Evolutionary conservation across 1,140 invertebrate genomes (phyloP).

Genomic region (Frieseomelitta varia): DNA sequence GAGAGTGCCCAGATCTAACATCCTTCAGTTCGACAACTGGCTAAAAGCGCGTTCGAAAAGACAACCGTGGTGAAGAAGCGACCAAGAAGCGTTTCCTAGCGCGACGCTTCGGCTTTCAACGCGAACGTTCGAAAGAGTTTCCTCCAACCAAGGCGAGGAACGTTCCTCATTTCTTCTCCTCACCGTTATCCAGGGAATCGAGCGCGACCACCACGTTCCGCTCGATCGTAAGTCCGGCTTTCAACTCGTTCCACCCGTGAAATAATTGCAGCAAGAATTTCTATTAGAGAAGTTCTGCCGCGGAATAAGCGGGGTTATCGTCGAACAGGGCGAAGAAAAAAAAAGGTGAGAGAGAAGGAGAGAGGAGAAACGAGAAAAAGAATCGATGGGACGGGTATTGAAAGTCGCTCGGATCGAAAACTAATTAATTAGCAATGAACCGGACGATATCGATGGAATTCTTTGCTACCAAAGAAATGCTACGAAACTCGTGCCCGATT

Average conservation of each 20-base stretch:
- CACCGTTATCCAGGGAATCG: neutral
- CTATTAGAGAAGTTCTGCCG: slow-evolving; percentile 30
- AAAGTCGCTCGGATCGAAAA: slow-evolving; percentile 19
- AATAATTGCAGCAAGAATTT: slow-evolving; percentile 38
- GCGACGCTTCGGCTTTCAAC: neutral
- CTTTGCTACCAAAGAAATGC: slow-evolving; percentile 11
- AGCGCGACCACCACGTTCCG: neutral
- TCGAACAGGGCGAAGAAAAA: neutral
- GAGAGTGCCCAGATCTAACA: no score
- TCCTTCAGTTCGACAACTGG: no score
- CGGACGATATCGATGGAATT: slow-evolving; percentile 40
- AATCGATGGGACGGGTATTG: neutral
- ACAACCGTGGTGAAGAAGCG: neutral
- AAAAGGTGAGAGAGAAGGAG: neutral
- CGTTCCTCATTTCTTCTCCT: neutral
- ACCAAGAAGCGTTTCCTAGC: neutral
- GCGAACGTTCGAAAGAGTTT: slow-evolving; percentile 21
- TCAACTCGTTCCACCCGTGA: slow-evolving; percentile 15
- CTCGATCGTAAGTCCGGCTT: slow-evolving; percentile 17
- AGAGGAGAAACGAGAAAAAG: neutral
- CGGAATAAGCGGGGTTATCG: slow-evolving; percentile 1
- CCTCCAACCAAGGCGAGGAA: slow-evolving; percentile 6
- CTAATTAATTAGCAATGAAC: slow-evolving; percentile 60
- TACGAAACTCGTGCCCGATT: slow-evolving; percentile 10
- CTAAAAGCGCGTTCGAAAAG: neutral